Evolutionary conservation across 2,797 vertebrate species (phyloP), one percentile per base, ranked within the genome.

Genomic region (Pseudochirops corinnae): DNA sequence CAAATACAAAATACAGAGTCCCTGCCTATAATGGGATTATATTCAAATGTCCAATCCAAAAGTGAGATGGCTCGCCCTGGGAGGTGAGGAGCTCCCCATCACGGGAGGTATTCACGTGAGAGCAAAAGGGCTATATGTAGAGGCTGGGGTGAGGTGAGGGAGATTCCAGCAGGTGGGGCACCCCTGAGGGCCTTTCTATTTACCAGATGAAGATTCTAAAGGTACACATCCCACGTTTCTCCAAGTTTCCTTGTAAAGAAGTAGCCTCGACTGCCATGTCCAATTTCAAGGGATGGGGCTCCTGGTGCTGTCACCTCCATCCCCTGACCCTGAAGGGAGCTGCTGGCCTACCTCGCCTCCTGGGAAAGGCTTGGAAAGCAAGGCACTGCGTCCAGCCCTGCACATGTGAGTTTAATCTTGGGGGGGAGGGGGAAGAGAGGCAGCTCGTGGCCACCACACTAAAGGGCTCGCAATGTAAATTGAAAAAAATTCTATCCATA

Each of bases 401-500:
- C 74, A 99, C 99, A 98, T 99, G 98, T 99, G 99, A 98, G 97
- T 99, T 99, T 99, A 99, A 99, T 99, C 99, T 99, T 98, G 95
- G 94, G 97, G 95, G 97, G 91, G 60, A 29, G 56, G 92, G 98
- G 98, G 97, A 98, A 98, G 97, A 98, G 99, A 99, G 99, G 99
- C 98, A 99, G 98, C 98, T 99, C 97, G 98, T 99, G 99, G 99
- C 98, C 99, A 99, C 99, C 98, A 98, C 99, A 99, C 98, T 98
- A 99, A 99, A 99, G 99, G 99, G 99, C 98, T 97, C 98, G 99
- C 99, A 99, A 98, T 97, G 97, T 99, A 99, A 99, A 99, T 96
- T 99, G 99, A 99, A 99, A 99, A 98, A 99, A 99, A 99, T 99
- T 98, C 99, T 99, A 99, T 99, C 99, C 99, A 99, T 99, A 99